Conservation (phyloP, 2,797 vertebrate genomes). For the Bradypus variegatus region DNA sequence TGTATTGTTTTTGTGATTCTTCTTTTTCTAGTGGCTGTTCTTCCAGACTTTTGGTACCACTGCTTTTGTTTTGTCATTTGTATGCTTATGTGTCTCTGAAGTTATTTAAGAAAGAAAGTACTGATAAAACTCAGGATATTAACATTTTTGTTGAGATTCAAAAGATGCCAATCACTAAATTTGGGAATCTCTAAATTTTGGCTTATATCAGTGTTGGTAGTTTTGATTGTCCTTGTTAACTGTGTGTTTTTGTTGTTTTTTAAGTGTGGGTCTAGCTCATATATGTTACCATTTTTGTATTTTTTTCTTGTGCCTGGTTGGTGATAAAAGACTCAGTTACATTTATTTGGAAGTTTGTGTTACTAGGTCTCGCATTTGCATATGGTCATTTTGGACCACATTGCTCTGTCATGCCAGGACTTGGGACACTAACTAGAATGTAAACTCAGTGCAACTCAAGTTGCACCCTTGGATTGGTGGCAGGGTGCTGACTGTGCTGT, state of each 20-base stretch:
- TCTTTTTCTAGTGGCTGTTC: conserved; percentile 61
- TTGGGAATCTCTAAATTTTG: conserved; percentile 39
- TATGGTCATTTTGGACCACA: neutral
- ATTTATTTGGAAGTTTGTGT: neutral
- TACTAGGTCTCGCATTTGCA: conserved; percentile 6
- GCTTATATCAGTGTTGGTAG: conserved; percentile 48
- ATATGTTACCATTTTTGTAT: neutral
- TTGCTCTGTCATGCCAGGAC: neutral
- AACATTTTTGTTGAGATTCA: conserved; percentile 62
- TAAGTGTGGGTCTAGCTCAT: conserved; percentile 19
- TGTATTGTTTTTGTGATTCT: conserved; percentile 61
- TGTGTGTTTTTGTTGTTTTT: neutral
- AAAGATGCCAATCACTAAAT: conserved; percentile 35
- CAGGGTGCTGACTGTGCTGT: neutral
- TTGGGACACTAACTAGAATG: neutral
- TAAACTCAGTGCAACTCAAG: neutral
- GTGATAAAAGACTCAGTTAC: conserved; percentile 2
- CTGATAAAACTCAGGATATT: conserved; percentile 70
- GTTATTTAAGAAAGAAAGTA: conserved; percentile 68
- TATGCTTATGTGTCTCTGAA: conserved; percentile 65
- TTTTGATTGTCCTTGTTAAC: conserved; percentile 39
- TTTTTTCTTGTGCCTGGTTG: neutral
- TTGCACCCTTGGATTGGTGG: neutral
- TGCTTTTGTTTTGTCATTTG: conserved; percentile 53
- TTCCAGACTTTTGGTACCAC: conserved; percentile 38